phyloP scores from a whole-genome alignment of 2,888 invertebrate species.

The Lymantria dispar region DNA sequence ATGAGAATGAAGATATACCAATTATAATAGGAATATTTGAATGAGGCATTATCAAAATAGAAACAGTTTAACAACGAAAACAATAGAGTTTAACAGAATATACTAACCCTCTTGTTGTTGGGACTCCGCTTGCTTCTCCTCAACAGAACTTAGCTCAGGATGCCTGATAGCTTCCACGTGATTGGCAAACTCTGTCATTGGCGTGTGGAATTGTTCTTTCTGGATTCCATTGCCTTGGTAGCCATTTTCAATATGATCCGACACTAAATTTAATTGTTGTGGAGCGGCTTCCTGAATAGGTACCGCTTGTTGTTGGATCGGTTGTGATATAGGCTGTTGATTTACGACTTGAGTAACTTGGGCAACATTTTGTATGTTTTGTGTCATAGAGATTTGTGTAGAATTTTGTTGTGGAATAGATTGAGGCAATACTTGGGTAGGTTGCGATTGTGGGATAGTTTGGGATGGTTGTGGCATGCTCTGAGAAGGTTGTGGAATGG shows the following conservation, averaged over 20 bases:
- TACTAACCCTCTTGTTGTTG: constrained; percentile 61
- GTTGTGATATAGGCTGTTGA: neutral
- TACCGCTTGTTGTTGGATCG: neutral
- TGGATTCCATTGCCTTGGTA: constrained; percentile 49
- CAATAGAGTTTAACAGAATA: neutral
- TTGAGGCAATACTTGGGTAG: constrained; percentile 13
- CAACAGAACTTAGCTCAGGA: constrained; percentile 68
- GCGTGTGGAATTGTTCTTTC: constrained; percentile 75
- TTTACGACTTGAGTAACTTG: neutral
- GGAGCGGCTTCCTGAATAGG: constrained; percentile 45
- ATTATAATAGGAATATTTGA: too few species aligned
- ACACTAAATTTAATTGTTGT: constrained; percentile 55
- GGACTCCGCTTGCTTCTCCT: constrained; percentile 62
- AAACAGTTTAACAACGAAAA: too few species aligned
- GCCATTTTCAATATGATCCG: constrained; percentile 54
- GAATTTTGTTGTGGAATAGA: constrained; percentile 13
- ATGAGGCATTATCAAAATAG: too few species aligned
- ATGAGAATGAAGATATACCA: too few species aligned
- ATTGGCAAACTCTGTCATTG: constrained; percentile 67
- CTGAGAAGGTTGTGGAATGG: constrained; percentile 21
- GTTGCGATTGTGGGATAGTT: constrained; percentile 18
- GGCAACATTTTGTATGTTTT: constrained; percentile 1
- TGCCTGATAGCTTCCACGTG: constrained; percentile 57
- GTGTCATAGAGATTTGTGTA: constrained; percentile 3
- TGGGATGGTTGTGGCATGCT: constrained; percentile 22